A percentile compares a stretch with the other conserved stretches of the same genome.
These are phyloP conservation scores for Pararge aegeria DNA, from an alignment of 1,140 invertebrate genomes.

Conservation along the genomic window DNA sequence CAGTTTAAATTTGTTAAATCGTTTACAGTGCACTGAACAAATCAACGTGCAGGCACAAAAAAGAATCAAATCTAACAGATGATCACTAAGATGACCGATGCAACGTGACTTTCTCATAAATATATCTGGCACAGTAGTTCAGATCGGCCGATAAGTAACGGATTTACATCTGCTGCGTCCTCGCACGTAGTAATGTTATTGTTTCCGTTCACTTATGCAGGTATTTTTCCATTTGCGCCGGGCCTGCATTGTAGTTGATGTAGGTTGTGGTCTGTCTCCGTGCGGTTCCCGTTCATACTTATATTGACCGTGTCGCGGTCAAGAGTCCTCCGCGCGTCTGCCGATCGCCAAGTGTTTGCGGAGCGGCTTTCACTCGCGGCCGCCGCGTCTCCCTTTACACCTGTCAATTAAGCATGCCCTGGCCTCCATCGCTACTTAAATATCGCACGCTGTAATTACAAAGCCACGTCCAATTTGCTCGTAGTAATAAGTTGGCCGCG, in stretches of 20 bases:
- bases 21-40: background rate
- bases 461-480: conserved; percentile 55
- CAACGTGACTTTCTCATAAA: conserved; percentile 46
- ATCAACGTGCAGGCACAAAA: conserved; percentile 4
- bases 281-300: conserved; percentile 36
- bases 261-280: conserved; percentile 50
- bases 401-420: conserved; percentile 45
- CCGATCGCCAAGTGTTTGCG: conserved; percentile 33
- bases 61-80: conserved; percentile 7
- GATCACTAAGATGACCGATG: conserved; percentile 13
- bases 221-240: conserved; percentile 56
- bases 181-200: conserved; percentile 51
- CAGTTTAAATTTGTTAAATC: no score
- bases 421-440: conserved; percentile 56
- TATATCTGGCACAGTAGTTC: conserved; percentile 44
- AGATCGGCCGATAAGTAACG: conserved; percentile 46
- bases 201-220: conserved; percentile 49
- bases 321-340: conserved; percentile 39
- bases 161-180: conserved; percentile 36
- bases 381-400: conserved; percentile 26
- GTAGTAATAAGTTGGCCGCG: conserved; percentile 54
- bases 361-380: conserved; percentile 40
- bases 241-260: conserved; percentile 42
- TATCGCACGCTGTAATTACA: conserved; percentile 58
- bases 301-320: conserved; percentile 44